These are phyloP conservation scores for Dasyprocta punctata DNA, from an alignment of 2,113 vertebrate genomes.

Conservation along the genomic window DNA sequence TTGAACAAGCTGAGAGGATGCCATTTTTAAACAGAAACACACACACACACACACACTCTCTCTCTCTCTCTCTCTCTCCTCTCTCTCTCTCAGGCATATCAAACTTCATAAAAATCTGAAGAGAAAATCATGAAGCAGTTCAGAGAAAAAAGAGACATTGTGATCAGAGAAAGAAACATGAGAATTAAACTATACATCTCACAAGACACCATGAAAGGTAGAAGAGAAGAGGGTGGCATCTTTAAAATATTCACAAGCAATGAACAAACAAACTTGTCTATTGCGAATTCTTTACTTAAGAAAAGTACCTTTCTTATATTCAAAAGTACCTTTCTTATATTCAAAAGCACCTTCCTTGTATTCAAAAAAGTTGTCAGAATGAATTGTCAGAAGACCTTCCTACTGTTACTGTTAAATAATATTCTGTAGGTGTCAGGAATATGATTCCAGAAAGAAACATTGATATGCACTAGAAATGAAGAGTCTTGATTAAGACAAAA, in stretches of 20 bases:
- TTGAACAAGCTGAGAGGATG: background rate
- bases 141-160: background rate
- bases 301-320: background rate
- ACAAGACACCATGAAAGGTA: background rate
- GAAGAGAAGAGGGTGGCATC: background rate
- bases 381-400: background rate
- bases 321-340: background rate
- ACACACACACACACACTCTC: background rate
- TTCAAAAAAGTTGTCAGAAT: background rate
- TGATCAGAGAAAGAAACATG: background rate
- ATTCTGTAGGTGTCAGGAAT: background rate
- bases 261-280: background rate
- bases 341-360: background rate
- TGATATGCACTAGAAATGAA: background rate
- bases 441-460: background rate
- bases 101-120: background rate
- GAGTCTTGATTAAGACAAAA: background rate
- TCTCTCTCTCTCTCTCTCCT: background rate
- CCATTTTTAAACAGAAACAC: background rate
- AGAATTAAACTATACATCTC: background rate
- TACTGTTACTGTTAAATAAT: background rate
- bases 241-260: background rate
- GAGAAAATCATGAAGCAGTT: background rate
- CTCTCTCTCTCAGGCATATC: background rate
- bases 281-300: background rate